These are phyloP conservation scores for Uria lomvia DNA, from an alignment of 2,113 vertebrate genomes.

Conservation along the genomic window DNA sequence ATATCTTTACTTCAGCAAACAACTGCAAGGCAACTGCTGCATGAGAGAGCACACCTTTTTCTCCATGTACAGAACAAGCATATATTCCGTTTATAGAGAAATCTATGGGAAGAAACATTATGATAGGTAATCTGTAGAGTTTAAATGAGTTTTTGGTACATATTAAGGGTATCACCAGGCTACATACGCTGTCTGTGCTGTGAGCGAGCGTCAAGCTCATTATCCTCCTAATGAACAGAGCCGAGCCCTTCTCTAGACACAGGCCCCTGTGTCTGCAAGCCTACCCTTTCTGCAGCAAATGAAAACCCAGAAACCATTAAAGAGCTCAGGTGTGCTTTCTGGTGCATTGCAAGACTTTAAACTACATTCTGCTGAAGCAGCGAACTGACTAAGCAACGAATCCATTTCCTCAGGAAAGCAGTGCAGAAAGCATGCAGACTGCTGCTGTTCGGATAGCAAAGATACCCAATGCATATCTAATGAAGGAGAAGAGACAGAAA, in stretches of 20 bases:
- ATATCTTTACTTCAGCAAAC: background rate
- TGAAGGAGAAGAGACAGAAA: background rate
- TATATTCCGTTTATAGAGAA: background rate
- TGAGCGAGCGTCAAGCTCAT: background rate
- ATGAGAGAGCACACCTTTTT: background rate
- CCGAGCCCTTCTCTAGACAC: background rate
- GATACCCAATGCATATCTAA: background rate
- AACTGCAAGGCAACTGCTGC: background rate
- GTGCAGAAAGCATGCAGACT: background rate
- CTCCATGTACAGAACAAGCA: background rate
- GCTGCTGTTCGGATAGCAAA: background rate
- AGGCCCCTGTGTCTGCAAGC: background rate
- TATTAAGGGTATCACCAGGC: background rate
- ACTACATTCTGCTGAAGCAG: background rate
- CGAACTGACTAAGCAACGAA: conserved; percentile 2
- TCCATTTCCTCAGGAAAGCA: background rate
- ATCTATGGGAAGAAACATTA: background rate
- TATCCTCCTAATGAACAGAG: background rate
- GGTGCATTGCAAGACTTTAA: background rate
- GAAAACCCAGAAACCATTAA: background rate
- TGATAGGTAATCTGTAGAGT: background rate
- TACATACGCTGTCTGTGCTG: background rate
- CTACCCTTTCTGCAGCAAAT: background rate
- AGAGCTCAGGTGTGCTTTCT: background rate
- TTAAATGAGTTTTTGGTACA: background rate